Evolutionary conservation across 2,797 vertebrate genomes (phyloP), one percentile per base, ranked within the genome.

Genomic region (Microchirus variegatus): DNA sequence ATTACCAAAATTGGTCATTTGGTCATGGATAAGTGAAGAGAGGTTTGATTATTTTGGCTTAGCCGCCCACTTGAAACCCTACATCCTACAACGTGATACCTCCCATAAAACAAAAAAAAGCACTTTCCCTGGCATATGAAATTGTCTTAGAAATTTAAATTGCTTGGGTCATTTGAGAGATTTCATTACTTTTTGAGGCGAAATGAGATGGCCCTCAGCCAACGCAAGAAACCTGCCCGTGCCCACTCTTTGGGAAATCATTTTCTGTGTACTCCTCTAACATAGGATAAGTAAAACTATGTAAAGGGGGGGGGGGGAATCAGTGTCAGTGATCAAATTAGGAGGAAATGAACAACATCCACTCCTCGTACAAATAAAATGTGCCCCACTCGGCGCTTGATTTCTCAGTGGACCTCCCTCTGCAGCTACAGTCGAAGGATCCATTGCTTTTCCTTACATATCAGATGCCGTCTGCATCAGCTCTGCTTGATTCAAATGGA

Each of bases 91-190:
- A 64, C 44, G 35, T 10, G 46, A 76, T 61, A 62, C 58, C 37
- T 22, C 10, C 18, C 47, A 83, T 73, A 83, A 78, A 86, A 78
- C 65, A 83, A 77, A 77, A 77, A 77, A 38, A 67, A 61, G 66
- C 19, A 61, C 59, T 74, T 78, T 82, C 67, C 67, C 65, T 76
- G 58, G 75, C 75, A 81, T 70, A 81, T 81, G 45, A 80, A 87
- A 90, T 72, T 62, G 77, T 85, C 75, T 60, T 66, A 80, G 78
- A 87, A 88, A 90, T 86, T 81, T 71, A 77, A 83, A 86, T 80
- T 77, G 76, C 81, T 86, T 66, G 60, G 83, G 80, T 90, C 80
- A 90, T 91, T 87, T 86, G 61, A 84, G 83, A 84, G 52, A 87
- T 88, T 86, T 86, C 79, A 89, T 85, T 89, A 82, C 80, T 84